These are phyloP conservation scores for Myoxocephalus aenaeus DNA, from an alignment of 2,797 vertebrate species.

Conservation along the genomic window DNA sequence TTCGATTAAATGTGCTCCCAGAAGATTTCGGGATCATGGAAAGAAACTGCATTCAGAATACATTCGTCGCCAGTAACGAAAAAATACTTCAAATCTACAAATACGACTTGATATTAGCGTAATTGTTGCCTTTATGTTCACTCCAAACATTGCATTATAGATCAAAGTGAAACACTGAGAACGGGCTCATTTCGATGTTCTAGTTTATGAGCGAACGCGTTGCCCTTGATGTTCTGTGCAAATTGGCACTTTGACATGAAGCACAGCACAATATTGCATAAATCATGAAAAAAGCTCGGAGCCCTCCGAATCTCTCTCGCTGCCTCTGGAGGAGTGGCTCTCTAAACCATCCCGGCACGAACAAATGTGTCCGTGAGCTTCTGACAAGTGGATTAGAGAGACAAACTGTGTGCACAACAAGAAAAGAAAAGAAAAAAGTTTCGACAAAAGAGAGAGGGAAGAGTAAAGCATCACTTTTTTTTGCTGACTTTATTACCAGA, in stretches of 20 bases:
- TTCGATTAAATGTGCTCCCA: not conserved
- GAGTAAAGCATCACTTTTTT: not conserved
- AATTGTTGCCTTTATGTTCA: slow-evolving; percentile 38
- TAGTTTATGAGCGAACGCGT: slow-evolving; percentile 22
- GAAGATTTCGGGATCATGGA: not conserved
- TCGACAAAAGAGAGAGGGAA: not conserved
- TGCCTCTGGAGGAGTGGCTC: slow-evolving; percentile 5
- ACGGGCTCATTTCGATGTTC: slow-evolving; percentile 29
- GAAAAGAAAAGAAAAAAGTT: not conserved
- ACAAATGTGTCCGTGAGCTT: slow-evolving; percentile 3
- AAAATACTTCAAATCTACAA: slow-evolving; percentile 8
- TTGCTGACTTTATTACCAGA: not conserved
- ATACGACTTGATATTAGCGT: slow-evolving; percentile 12
- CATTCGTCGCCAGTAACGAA: not conserved
- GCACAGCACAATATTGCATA: slow-evolving; percentile 30
- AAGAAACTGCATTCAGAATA: slow-evolving; percentile 2
- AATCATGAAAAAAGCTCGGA: slow-evolving; percentile 29
- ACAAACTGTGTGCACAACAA: not conserved
- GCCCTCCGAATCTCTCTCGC: slow-evolving; percentile 4
- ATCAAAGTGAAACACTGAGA: slow-evolving; percentile 28
- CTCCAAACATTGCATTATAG: slow-evolving; percentile 29
- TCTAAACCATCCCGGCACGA: not conserved
- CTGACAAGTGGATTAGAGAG: not conserved
- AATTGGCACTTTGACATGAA: slow-evolving; percentile 44
- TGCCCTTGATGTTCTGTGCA: slow-evolving; percentile 39